These are phyloP conservation scores for Gasterosteus aculeatus DNA, from an alignment of 2,113 vertebrate species.

Conservation along the genomic window DNA sequence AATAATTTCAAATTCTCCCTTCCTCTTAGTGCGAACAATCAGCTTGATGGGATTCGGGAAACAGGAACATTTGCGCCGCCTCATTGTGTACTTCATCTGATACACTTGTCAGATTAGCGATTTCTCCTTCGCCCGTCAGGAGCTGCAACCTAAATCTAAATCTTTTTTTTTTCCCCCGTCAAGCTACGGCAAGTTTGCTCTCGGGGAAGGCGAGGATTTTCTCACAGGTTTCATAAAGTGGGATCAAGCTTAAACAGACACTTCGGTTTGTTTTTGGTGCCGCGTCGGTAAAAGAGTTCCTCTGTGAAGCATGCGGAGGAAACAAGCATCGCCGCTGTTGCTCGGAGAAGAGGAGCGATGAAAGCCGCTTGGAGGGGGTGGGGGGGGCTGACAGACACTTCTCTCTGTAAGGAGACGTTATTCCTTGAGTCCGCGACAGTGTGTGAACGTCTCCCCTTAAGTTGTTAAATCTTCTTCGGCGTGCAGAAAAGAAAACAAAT, in stretches of 20 bases:
- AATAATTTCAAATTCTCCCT: too few relatives aligned
- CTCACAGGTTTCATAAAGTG: conserved; percentile 42
- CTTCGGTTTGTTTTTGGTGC: conserved; percentile 33
- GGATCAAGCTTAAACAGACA: conserved; percentile 54
- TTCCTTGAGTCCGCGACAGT: conserved; percentile 52
- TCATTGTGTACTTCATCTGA: neutral
- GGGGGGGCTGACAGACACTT: conserved; percentile 35
- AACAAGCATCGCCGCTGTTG: conserved; percentile 44
- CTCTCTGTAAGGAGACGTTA: conserved; percentile 41
- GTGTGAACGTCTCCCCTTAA: conserved; percentile 1
- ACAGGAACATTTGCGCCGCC: neutral
- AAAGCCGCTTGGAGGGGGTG: conserved; percentile 27
- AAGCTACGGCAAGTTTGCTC: conserved; percentile 26
- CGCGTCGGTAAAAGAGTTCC: conserved; percentile 15
- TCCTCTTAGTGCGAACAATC: neutral
- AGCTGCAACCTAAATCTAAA: neutral
- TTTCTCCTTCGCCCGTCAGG: neutral
- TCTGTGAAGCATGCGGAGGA: conserved; percentile 25
- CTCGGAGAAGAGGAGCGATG: conserved; percentile 49
- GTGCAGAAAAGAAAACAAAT: conserved; percentile 11
- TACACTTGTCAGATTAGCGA: neutral
- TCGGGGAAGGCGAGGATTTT: conserved; percentile 23
- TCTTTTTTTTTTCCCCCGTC: neutral
- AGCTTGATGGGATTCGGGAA: neutral
- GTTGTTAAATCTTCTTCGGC: conserved; percentile 30